A percentile compares a stretch with the other conserved stretches of the same genome.
These are phyloP conservation scores for Danaus chrysippus DNA, from an alignment of 2,888 invertebrate species.

Conservation along the genomic window DNA sequence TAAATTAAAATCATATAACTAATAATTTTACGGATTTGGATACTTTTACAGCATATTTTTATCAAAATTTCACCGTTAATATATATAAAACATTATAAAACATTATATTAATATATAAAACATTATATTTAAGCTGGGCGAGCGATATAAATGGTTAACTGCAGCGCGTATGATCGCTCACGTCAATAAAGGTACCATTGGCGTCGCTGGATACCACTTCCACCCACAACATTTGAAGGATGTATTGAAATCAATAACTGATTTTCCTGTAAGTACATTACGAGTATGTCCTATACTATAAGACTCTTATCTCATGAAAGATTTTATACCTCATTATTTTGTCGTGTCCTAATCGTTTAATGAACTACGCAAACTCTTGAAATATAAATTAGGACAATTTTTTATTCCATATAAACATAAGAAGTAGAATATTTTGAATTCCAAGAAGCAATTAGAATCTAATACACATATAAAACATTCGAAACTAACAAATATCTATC, in stretches of 20 bases:
- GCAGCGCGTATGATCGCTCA: conserved; percentile 55
- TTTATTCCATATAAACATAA: no score
- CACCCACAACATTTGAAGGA: conserved; percentile 60
- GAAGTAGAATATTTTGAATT: no score
- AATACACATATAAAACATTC: no score
- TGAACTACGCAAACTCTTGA: conserved; percentile 7
- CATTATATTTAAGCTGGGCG: conserved; percentile 44
- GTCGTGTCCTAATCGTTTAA: background rate
- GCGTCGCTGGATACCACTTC: conserved; percentile 70
- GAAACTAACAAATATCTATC: no score
- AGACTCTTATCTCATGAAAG: background rate
- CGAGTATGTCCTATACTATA: background rate
- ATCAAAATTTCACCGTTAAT: background rate
- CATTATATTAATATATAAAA: background rate
- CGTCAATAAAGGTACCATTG: conserved; percentile 51
- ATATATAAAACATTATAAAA: background rate
- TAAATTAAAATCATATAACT: no score
- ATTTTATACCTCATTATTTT: background rate
- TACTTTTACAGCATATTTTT: no score
- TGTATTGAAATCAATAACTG: conserved; percentile 52
- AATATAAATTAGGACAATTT: no score
- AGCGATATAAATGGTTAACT: conserved; percentile 59
- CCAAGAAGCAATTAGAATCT: no score
- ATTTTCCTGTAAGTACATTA: conserved; percentile 49
- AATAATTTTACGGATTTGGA: no score